Base-by-base conservation (phyloP, 1,140 invertebrate genomes). In the Phthorimaea operculella region DNA sequence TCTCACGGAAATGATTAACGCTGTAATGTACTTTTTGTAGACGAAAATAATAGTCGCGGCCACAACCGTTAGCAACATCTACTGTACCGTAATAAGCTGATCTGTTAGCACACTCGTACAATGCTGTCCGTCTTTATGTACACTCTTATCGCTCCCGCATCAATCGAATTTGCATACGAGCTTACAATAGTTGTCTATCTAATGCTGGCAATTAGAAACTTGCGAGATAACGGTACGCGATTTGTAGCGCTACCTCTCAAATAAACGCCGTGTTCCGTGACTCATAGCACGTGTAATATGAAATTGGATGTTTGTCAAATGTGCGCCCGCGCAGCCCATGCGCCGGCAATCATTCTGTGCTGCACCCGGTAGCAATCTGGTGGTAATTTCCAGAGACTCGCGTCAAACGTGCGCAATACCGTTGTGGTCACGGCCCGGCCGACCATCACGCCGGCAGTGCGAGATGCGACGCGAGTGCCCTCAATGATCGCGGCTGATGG, bases 201-300 rank as follows among this genome's bases (percentile, higher is more conserved):
- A 60, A 28, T 58, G 61, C 53, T 59, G 58, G 74, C 79, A 79
- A 82, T 82, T 82, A 82, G 71, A 79, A 77, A 76, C 75, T 69
- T 73, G 73, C 67, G 59, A 74, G 57, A 28, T 78, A 79, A 82
- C 79, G 79, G 79, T 77, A 72, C 56, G 54, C 58, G 67, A 75
- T 71, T 69, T 76, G 69, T 73, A 66, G 59, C 59, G 55, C 59
- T 60, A 53, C 48, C 42, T 54, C 52, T 54, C 42, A 52, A 66
- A 65, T 62, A 64, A 67, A 65, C 62, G 52, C 52, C 21, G 10
- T 12, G 69, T 67, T 39, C 36, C 36, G 36, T n/a, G n/a, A 39
- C 10, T 4, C 10, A 39, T 39, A 9, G 12, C 15, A 16, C 16
- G 39, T 2, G 3, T 42, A 8, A 47, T 16, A 17, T 14, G 10